Evolutionary conservation across 2,888 invertebrate species (phyloP).

Genomic region (Diabrotica balteata): DNA sequence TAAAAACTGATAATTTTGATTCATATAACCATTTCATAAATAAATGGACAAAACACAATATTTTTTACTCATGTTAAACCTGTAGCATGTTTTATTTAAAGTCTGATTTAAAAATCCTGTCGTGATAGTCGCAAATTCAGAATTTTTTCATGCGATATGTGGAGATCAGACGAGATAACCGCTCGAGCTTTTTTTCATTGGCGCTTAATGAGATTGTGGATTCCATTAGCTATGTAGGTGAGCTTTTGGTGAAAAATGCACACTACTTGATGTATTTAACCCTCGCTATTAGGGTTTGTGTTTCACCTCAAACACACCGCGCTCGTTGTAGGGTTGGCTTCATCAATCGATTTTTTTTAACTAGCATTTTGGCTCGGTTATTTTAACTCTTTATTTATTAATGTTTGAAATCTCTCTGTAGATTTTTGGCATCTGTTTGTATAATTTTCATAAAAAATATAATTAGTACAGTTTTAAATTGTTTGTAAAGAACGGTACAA

Average conservation of each 20-base stretch:
- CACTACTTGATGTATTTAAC: slow-evolving; percentile 61
- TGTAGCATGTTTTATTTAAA: no score
- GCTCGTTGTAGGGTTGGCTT: slow-evolving; percentile 8
- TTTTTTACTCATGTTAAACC: no score
- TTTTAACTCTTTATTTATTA: slow-evolving; percentile 5
- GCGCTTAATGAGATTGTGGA: slow-evolving; percentile 45
- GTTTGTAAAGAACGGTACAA: no score
- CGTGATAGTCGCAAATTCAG: slow-evolving; percentile 7
- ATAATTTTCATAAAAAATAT: no score
- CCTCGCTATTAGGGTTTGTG: slow-evolving; percentile 61
- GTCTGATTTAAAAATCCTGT: background rate
- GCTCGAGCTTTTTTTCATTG: slow-evolving; percentile 40
- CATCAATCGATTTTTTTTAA: slow-evolving; percentile 28
- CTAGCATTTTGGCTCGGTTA: slow-evolving; percentile 2
- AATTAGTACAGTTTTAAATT: no score
- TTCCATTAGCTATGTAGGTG: slow-evolving; percentile 48
- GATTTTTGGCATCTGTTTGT: no score
- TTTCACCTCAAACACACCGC: slow-evolving; percentile 59
- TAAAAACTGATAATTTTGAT: no score
- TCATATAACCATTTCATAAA: no score
- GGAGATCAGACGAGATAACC: slow-evolving; percentile 34
- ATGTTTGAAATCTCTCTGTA: background rate
- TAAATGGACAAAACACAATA: no score
- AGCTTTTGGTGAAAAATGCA: slow-evolving; percentile 59
- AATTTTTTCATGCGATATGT: slow-evolving; percentile 20